Evolutionary conservation across 2,888 invertebrate species (phyloP).

Genomic region (Plagodis dolabraria): DNA sequence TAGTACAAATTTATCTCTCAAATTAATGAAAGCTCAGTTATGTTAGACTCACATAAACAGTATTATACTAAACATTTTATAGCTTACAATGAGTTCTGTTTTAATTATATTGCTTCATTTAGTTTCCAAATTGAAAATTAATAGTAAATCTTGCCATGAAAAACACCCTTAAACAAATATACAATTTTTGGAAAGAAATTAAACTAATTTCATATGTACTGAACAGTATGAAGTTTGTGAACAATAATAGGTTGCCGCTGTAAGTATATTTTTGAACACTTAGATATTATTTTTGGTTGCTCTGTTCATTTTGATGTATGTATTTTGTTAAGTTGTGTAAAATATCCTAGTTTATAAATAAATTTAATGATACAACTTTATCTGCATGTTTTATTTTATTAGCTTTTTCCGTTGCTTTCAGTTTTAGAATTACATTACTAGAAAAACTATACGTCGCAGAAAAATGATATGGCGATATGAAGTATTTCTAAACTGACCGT

Average conservation of each 20-base stretch:
- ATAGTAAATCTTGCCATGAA: constrained; percentile 34
- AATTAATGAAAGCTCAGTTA: constrained; percentile 48
- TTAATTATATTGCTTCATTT: constrained; percentile 44
- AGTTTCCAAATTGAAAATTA: constrained; percentile 33
- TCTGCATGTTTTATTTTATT: constrained; percentile 72
- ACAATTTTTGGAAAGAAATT: constrained; percentile 11
- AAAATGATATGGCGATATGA: not conserved
- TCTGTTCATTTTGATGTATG: constrained; percentile 82
- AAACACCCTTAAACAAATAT: constrained; percentile 1
- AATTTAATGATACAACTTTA: constrained; percentile 73
- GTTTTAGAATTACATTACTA: not conserved
- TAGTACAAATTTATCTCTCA: constrained; percentile 69
- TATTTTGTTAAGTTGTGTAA: constrained; percentile 85
- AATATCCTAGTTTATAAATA: constrained; percentile 83
- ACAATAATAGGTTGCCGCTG: constrained; percentile 51
- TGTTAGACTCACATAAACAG: constrained; percentile 58
- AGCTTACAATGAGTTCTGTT: constrained; percentile 16
- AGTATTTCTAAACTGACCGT: not conserved
- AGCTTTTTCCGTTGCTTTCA: constrained; percentile 45
- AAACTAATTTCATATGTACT: constrained; percentile 18
- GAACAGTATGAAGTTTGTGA: constrained; percentile 19
- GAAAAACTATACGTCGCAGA: not conserved
- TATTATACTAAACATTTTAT: constrained; percentile 58
- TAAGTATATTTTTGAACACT: constrained; percentile 54
- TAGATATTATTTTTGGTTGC: constrained; percentile 70